Evolutionary conservation across 1,140 invertebrate genomes (phyloP).

Genomic region (Temnothorax longispinosus): DNA sequence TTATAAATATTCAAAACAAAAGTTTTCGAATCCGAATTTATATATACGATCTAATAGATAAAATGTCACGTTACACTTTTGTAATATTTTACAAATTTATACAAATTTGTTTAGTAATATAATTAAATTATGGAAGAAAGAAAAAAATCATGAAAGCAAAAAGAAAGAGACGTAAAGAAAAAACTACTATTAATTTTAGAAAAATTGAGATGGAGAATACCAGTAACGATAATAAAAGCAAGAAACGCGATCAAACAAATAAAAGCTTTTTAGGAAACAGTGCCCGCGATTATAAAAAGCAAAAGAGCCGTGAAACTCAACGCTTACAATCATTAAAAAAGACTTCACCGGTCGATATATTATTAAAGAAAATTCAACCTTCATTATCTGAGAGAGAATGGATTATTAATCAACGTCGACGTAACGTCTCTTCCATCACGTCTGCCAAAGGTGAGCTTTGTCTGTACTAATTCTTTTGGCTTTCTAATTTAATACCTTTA

Average conservation of each 20-base stretch:
- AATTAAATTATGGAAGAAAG: not conserved
- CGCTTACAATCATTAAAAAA: not conserved
- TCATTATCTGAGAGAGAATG: conserved; percentile 36
- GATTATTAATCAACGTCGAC: too few species aligned
- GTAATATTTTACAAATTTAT: not conserved
- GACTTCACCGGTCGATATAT: not conserved
- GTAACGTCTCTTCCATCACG: not conserved
- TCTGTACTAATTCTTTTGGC: not conserved
- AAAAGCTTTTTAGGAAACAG: too few species aligned
- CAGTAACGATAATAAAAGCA: too few species aligned
- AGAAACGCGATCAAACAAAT: too few species aligned
- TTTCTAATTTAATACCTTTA: not conserved
- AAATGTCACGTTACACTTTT: not conserved
- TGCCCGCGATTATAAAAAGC: not conserved
- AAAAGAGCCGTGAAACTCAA: not conserved
- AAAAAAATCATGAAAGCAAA: not conserved
- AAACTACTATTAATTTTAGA: not conserved
- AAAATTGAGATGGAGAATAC: too few species aligned
- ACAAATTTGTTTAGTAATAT: not conserved
- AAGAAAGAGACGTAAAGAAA: not conserved
- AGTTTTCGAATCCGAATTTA: too few species aligned
- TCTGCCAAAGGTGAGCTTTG: conserved; percentile 3
- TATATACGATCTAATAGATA: not conserved
- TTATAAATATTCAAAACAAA: too few species aligned
- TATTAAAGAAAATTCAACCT: conserved; percentile 53